These are phyloP conservation scores for Chloroclysta siterata DNA, from an alignment of 2,888 invertebrate genomes.

Conservation along the genomic window DNA sequence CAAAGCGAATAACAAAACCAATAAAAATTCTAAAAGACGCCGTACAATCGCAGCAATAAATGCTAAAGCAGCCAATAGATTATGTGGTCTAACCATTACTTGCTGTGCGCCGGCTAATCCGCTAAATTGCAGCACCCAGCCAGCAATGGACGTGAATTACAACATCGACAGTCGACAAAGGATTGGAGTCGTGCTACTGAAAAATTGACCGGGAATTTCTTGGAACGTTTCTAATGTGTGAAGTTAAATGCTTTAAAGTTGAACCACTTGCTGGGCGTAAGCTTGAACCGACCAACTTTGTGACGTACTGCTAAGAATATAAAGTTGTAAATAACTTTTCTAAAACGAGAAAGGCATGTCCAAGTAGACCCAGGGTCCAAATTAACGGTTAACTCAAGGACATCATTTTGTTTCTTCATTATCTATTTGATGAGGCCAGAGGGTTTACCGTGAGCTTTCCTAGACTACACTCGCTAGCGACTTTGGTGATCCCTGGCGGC, in stretches of 20 bases:
- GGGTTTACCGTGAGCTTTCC: too few species aligned
- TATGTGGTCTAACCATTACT: constrained; percentile 41
- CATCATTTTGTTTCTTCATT: too few species aligned
- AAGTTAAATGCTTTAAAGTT: constrained; percentile 34
- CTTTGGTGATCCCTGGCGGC: too few species aligned
- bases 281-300: neutral
- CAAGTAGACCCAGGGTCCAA: too few species aligned
- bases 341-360: neutral
- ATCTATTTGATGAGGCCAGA: too few species aligned
- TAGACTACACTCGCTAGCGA: too few species aligned
- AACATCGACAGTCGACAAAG: constrained; percentile 41
- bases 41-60: constrained; percentile 39
- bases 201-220: constrained; percentile 41
- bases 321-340: neutral
- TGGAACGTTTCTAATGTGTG: constrained; percentile 38
- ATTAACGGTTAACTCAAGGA: too few species aligned
- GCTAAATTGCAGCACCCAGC: constrained; percentile 38
- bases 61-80: constrained; percentile 39
- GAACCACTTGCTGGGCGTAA: constrained; percentile 16
- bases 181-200: constrained; percentile 37
- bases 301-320: neutral
- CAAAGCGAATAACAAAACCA: constrained; percentile 21
- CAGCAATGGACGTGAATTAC: constrained; percentile 44
- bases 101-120: constrained; percentile 40
- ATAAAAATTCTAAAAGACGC: constrained; percentile 31